These are phyloP conservation scores for Papilio polytes DNA, from an alignment of 1,140 invertebrate species.

Conservation along the genomic window DNA sequence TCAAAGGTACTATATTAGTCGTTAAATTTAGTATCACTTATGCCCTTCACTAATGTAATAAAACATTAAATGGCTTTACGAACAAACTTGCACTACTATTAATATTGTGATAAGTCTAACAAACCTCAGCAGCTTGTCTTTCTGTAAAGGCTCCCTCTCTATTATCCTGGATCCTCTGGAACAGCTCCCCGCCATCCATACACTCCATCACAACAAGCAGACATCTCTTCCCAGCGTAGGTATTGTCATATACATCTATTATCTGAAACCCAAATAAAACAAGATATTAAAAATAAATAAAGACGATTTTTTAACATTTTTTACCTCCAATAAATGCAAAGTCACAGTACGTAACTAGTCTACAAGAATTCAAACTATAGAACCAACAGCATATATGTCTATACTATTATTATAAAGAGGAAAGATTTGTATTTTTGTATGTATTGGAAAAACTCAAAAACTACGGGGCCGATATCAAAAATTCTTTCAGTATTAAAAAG, in stretches of 20 bases:
- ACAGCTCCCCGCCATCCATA: constrained; percentile 98
- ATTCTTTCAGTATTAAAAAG: too few species aligned
- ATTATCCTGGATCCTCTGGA: constrained; percentile 97
- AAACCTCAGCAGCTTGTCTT: constrained; percentile 88
- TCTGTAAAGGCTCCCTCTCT: constrained; percentile 97
- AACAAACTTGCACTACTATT: neutral
- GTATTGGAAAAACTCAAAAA: too few species aligned
- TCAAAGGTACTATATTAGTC: too few species aligned
- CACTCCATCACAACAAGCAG: constrained; percentile 99
- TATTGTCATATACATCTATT: constrained; percentile 98
- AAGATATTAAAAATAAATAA: too few species aligned
- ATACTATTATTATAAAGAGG: too few species aligned
- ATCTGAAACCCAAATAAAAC: constrained; percentile 71
- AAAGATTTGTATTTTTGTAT: too few species aligned
- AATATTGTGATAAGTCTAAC: constrained; percentile 1
- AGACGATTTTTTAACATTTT: too few species aligned
- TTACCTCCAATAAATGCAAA: neutral
- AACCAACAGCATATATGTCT: neutral
- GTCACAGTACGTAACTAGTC: neutral
- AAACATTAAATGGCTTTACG: neutral
- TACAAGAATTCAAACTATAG: neutral
- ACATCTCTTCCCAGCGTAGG: constrained; percentile 94
- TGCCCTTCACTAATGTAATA: too few species aligned
- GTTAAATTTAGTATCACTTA: too few species aligned
- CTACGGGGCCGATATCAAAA: too few species aligned